These are phyloP conservation scores for Bacillus rossius DNA, from an alignment of 1,140 invertebrate species.

Conservation along the genomic window DNA sequence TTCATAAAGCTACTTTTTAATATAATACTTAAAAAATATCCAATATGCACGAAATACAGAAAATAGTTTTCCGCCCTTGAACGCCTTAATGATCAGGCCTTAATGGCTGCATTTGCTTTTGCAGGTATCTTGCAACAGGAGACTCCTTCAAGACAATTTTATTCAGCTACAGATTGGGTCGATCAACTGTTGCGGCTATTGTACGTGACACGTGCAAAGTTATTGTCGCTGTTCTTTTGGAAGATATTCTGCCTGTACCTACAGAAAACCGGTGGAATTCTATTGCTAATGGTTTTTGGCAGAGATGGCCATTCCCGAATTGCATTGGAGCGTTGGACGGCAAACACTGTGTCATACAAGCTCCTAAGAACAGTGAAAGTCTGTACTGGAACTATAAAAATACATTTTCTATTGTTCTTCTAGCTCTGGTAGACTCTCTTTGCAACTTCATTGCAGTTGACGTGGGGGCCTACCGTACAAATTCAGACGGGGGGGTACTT, in stretches of 20 bases:
- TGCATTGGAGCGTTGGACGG: slow-evolving; percentile 40
- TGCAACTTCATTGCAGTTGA: slow-evolving; percentile 36
- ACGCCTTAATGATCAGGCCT: no score
- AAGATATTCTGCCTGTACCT: slow-evolving; percentile 6
- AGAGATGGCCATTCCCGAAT: slow-evolving; percentile 40
- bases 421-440: slow-evolving; percentile 36
- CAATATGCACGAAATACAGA: no score
- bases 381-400: slow-evolving; percentile 43
- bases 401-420: slow-evolving; percentile 39
- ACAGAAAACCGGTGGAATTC: slow-evolving; percentile 28
- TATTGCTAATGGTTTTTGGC: slow-evolving; percentile 30
- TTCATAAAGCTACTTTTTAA: no score
- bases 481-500: slow-evolving; percentile 20
- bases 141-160: slow-evolving; percentile 17
- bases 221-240: slow-evolving; percentile 16
- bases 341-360: slow-evolving; percentile 32
- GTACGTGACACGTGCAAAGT: slow-evolving; percentile 19
- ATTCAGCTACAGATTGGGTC: slow-evolving; percentile 25
- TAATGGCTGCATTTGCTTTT: slow-evolving; percentile 12
- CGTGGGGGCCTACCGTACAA: slow-evolving; percentile 35
- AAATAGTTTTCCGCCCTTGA: no score
- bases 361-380: slow-evolving; percentile 28
- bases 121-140: slow-evolving; percentile 22
- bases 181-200: slow-evolving; percentile 24
- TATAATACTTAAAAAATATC: no score